Evolutionary conservation across 92 coral and sea anemone genomes (phyloP).

Genomic region (Epizoanthus rinbou): DNA sequence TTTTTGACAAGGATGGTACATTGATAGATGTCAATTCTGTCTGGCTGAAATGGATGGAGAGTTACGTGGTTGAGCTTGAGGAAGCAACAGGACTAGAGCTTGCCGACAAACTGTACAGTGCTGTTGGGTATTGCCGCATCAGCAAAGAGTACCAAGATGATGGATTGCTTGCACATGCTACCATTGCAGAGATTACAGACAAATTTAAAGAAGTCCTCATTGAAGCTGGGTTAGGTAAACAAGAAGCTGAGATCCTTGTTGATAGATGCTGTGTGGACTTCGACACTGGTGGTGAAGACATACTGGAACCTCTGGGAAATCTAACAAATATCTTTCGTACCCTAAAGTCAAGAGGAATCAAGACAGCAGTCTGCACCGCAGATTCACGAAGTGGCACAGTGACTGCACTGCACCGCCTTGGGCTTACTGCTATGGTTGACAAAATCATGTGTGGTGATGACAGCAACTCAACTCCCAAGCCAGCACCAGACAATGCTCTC

Average conservation of each 20-base stretch:
- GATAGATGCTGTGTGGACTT: slow-evolving; percentile 76
- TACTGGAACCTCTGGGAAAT: slow-evolving; percentile 78
- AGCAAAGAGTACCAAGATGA: slow-evolving; percentile 74
- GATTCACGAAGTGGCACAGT: slow-evolving; percentile 90
- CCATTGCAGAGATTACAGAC: slow-evolving; percentile 86
- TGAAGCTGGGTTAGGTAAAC: slow-evolving; percentile 63
- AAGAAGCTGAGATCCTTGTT: slow-evolving; percentile 63
- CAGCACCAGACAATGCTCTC: slow-evolving; percentile 92
- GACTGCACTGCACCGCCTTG: slow-evolving; percentile 83
- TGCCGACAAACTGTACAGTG: slow-evolving; percentile 68
- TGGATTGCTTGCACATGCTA: slow-evolving; percentile 91
- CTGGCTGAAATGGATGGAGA: slow-evolving; percentile 95
- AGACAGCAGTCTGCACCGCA: slow-evolving; percentile 90
- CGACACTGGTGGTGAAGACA: slow-evolving; percentile 78
- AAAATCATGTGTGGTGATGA: slow-evolving; percentile 92
- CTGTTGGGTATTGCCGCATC: slow-evolving; percentile 89
- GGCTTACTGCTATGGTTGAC: slow-evolving; percentile 75
- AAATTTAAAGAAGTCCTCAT: slow-evolving; percentile 78
- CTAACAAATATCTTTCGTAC: slow-evolving; percentile 74
- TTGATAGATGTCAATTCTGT: slow-evolving; percentile 88
- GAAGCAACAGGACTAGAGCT: slow-evolving; percentile 72
- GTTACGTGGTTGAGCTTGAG: slow-evolving; percentile 80
- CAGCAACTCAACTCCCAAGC: slow-evolving; percentile 79
- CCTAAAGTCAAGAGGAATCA: slow-evolving; percentile 77
- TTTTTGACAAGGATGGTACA: slow-evolving; percentile 98